Evolutionary conservation across 2,888 invertebrate species (phyloP).

Genomic region (Caenorhabditis japonica): DNA sequence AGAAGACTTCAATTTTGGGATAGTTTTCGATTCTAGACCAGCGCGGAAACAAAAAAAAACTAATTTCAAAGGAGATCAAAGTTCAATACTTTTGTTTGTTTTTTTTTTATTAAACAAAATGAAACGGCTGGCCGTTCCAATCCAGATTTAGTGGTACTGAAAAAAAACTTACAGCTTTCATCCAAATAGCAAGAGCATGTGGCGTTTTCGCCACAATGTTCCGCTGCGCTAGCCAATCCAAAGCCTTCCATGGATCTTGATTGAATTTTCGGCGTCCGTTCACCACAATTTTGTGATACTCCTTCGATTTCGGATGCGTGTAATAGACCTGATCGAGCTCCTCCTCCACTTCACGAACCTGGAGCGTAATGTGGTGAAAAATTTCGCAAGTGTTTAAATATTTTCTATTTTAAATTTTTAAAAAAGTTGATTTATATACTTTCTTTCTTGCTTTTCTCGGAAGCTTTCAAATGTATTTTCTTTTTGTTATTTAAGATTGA

Average conservation of each 20-base stretch:
- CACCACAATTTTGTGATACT: constrained; percentile 48
- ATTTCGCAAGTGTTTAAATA: constrained; percentile 10
- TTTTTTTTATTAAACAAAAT: too few species aligned
- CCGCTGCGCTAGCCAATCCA: constrained; percentile 58
- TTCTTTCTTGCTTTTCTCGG: constrained; percentile 13
- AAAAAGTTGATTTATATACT: too few species aligned
- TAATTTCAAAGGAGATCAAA: too few species aligned
- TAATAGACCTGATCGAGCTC: constrained; percentile 67
- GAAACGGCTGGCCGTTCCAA: too few species aligned
- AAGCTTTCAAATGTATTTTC: too few species aligned
- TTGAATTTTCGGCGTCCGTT: constrained; percentile 61
- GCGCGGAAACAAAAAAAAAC: too few species aligned
- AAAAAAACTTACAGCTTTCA: constrained; percentile 53
- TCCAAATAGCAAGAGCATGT: constrained; percentile 53
- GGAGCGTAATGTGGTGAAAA: constrained; percentile 8
- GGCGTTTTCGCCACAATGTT: constrained; percentile 55
- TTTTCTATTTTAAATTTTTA: constrained; percentile 39
- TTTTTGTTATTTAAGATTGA: neutral
- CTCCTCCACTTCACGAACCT: constrained; percentile 59
- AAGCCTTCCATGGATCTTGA: constrained; percentile 54
- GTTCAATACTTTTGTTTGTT: too few species aligned
- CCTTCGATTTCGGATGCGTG: constrained; percentile 60
- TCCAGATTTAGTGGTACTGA: too few species aligned
- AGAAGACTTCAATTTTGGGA: too few species aligned
- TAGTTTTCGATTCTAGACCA: too few species aligned